Evolutionary conservation across 2,888 invertebrate species (phyloP).

Genomic region (Polymixis lichenea): DNA sequence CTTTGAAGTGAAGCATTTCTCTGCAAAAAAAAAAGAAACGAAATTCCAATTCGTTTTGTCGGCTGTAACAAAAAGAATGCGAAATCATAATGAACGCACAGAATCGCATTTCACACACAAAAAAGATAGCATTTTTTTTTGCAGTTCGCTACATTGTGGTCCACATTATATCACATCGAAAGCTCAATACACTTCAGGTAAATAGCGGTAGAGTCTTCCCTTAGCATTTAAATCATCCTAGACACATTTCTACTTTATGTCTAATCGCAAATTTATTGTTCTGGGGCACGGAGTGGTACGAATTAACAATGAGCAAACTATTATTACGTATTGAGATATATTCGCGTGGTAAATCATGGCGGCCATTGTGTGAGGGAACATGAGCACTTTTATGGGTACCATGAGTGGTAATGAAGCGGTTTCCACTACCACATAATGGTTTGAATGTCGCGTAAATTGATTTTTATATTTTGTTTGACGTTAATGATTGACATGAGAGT

Average conservation of each 20-base stretch:
- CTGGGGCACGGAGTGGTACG: conserved; percentile 83
- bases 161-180: conserved; percentile 83
- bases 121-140: conserved; percentile 73
- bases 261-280: conserved; percentile 90
- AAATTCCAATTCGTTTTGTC: conserved; percentile 76
- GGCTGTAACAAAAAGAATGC: conserved; percentile 80
- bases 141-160: conserved; percentile 83
- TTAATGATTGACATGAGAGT: conserved; percentile 88
- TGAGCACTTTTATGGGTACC: conserved; percentile 81
- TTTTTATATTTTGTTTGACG: conserved; percentile 91
- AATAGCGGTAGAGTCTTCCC: conserved; percentile 83
- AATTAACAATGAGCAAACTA: conserved; percentile 88
- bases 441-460: conserved; percentile 85
- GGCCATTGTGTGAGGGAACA: conserved; percentile 78
- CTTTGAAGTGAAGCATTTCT: conserved; percentile 62
- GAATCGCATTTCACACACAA: conserved; percentile 84
- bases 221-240: conserved; percentile 82
- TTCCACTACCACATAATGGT: conserved; percentile 83
- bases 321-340: conserved; percentile 84
- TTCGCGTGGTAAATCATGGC: conserved; percentile 80
- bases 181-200: conserved; percentile 85
- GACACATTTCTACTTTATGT: conserved; percentile 84
- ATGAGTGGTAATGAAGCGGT: conserved; percentile 88
- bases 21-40: conserved; percentile 59
- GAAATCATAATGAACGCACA: conserved; percentile 79